Conservation (phyloP, 30 jellyfish, hydroid and myxozoan species). For the Cassiopea xamachana region DNA sequence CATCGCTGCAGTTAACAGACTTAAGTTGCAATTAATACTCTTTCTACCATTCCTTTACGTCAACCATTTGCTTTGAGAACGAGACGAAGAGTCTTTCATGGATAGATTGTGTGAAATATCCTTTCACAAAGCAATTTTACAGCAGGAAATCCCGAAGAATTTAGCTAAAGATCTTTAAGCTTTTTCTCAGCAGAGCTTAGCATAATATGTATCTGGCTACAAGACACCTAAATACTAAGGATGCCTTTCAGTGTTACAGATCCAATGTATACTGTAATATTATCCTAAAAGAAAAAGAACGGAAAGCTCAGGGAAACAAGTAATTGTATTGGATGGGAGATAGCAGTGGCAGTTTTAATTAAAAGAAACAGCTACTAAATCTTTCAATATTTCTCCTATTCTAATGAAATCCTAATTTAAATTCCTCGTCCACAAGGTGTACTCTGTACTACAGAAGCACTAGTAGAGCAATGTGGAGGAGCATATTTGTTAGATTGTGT, state of each 20-base stretch:
- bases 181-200: slow-evolving; percentile 1
- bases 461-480: too few relatives aligned
- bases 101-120: too few relatives aligned
- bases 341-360: too few relatives aligned
- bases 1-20: too few relatives aligned
- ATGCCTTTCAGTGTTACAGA: neutral
- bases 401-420: neutral
- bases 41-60: too few relatives aligned
- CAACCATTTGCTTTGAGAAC: too few relatives aligned
- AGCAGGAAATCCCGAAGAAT: neutral
- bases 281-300: neutral
- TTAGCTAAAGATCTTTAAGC: neutral
- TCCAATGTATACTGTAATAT: neutral
- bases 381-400: neutral
- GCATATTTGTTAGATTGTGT: too few relatives aligned
- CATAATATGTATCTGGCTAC: neutral
- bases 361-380: too few relatives aligned
- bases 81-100: too few relatives aligned
- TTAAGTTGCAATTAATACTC: too few relatives aligned
- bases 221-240: neutral
- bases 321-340: neutral
- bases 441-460: neutral
- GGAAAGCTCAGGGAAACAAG: neutral
- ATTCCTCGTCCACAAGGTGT: neutral
- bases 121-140: neutral